phyloP scores from a whole-genome alignment of 2,797 vertebrate genomes.

The Sphenodon punctatus region DNA sequence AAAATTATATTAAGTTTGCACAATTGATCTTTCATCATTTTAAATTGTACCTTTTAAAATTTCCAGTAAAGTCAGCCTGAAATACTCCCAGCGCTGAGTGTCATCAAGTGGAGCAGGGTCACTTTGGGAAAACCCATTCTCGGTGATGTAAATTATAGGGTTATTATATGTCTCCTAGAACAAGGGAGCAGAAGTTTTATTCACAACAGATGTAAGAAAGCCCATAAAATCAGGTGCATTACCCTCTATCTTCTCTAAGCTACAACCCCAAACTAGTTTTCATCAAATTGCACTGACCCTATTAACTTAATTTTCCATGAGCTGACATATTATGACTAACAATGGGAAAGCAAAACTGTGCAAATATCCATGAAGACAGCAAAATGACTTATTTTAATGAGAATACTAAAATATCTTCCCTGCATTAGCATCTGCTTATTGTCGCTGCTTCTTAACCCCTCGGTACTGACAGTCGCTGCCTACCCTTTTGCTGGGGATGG shows the following conservation, averaged over 20 bases:
- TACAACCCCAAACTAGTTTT: constrained; percentile 78
- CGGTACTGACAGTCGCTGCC: constrained; percentile 31
- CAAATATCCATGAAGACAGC: constrained; percentile 80
- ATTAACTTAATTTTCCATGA: constrained; percentile 81
- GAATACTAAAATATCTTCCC: constrained; percentile 77
- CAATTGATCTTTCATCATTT: constrained; percentile 73
- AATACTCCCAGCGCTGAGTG: constrained; percentile 75
- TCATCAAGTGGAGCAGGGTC: constrained; percentile 82
- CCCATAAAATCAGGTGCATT: constrained; percentile 77
- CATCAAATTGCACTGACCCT: constrained; percentile 80
- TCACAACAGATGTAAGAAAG: constrained; percentile 77
- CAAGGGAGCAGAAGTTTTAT: constrained; percentile 75
- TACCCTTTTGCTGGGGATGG: neutral
- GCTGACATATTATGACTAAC: constrained; percentile 80
- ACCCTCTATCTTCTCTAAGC: constrained; percentile 71
- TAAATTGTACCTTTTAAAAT: constrained; percentile 83
- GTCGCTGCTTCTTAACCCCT: constrained; percentile 73
- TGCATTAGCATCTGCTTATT: constrained; percentile 74
- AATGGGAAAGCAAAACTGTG: constrained; percentile 79
- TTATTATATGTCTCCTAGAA: constrained; percentile 85
- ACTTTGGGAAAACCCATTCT: constrained; percentile 87
- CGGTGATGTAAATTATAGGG: constrained; percentile 88
- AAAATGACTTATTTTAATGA: constrained; percentile 80
- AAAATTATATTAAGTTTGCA: constrained; percentile 73
- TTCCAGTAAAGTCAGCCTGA: constrained; percentile 83